Base-by-base conservation (phyloP, 2,888 invertebrate genomes). In the Ochropleura leucogaster region DNA sequence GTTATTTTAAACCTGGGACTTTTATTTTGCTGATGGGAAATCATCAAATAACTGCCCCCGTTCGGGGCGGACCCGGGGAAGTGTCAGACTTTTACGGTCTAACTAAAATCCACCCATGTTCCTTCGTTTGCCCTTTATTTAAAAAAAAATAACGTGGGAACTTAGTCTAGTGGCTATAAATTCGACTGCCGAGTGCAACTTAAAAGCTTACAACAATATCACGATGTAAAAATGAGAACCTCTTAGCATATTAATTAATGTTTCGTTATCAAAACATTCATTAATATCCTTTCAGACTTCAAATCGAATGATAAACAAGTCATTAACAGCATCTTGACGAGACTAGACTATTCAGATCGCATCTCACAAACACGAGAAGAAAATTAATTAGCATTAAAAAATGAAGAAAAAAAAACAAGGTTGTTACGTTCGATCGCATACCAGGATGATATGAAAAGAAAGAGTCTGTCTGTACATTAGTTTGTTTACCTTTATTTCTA, bases 401-500 rank as follows among this genome's bases (percentile, higher is more conserved):
- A 47, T 12, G 9, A 51, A 63, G 20, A 66, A 77, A 62, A 77
- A 62, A 60, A 63, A 64, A 14, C 18, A 20, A 30, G 49, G 40
- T 64, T 53, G 30, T 30, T 62, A 57, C 20, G 18, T 57, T 60
- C 20, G 18, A 49, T 10, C 72, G 67, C 69, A 82, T 65, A 72
- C 72, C 75, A 72, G 53, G 44, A 44, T 42, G 70, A 68, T 72
- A 72, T 51, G n/a, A 66, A 71, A 68, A 68, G 59, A 53, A 68
- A 51, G 68, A 69, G 59, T 72, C 70, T 74, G 83, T 79, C 71
- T 70, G 63, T 79, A 76, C 70, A 64, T 79, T 78, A 81, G 75
- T 80, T 79, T 85, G 40, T 82, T 75, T 80, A 78, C 83, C 84
- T 80, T 73, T 68, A 65, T 74, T 80, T 74, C 44, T 68, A 44